phyloP scores from a whole-genome alignment of 2,888 invertebrate species.

The Habroteleia sp. region DNA sequence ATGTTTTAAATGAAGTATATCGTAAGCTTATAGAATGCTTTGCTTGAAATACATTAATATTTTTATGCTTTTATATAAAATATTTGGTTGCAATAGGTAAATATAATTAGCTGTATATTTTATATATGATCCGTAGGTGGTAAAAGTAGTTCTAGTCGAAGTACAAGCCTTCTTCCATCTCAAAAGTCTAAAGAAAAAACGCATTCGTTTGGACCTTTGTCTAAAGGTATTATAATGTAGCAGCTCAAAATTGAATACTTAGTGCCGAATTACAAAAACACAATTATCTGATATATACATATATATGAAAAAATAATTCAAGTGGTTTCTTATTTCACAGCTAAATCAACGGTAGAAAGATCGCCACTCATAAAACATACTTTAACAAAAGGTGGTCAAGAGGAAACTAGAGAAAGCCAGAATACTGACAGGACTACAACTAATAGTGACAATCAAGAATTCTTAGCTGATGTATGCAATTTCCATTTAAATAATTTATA shows the following conservation, averaged over 20 bases:
- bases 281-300: too few relatives aligned
- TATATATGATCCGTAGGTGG: conserved; percentile 70
- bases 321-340: conserved; percentile 66
- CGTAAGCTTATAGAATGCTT: too few relatives aligned
- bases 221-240: conserved; percentile 83
- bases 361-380: conserved; percentile 94
- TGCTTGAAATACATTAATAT: not conserved
- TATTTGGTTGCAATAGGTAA: too few relatives aligned
- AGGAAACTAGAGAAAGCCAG: conserved; percentile 86
- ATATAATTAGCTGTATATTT: conserved; percentile 16
- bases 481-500: not conserved
- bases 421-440: conserved; percentile 88
- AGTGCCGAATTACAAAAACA: too few relatives aligned
- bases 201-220: conserved; percentile 88
- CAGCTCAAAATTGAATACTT: too few relatives aligned
- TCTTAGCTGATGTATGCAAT: conserved; percentile 91
- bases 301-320: not conserved
- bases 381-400: conserved; percentile 85
- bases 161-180: conserved; percentile 76
- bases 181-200: conserved; percentile 82
- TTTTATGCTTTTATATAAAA: too few relatives aligned
- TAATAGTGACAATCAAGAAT: conserved; percentile 95
- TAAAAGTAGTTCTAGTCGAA: conserved; percentile 79
- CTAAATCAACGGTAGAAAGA: conserved; percentile 90
- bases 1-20: too few relatives aligned